Conservation (phyloP, 2,797 vertebrate genomes). For the Sebastes kiyomatsui region DNA sequence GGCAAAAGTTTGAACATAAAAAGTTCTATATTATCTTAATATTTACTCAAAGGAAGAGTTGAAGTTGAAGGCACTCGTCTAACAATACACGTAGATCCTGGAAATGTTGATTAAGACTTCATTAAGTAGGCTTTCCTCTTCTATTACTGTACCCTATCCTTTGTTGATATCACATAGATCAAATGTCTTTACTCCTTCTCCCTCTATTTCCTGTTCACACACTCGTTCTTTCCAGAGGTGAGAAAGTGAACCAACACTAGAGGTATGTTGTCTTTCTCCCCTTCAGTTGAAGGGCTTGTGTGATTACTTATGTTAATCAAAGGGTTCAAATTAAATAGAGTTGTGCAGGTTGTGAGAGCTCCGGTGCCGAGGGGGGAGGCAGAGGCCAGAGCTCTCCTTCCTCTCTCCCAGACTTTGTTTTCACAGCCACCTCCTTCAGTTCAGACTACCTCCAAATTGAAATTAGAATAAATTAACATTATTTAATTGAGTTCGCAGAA, state of each 20-base stretch:
- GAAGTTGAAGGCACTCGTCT: neutral
- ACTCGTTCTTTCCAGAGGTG: conserved; percentile 11
- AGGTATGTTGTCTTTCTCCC: conserved; percentile 52
- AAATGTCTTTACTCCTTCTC: neutral
- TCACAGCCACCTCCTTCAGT: conserved; percentile 64
- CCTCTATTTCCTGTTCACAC: neutral
- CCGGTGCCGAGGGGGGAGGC: conserved; percentile 65
- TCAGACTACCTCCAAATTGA: conserved; percentile 81
- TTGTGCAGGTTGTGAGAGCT: conserved; percentile 70
- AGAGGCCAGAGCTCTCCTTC: conserved; percentile 71
- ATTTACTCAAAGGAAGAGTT: conserved; percentile 61
- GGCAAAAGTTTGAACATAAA: conserved; percentile 63
- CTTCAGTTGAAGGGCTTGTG: conserved; percentile 63
- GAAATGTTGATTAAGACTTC: neutral
- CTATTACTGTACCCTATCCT: neutral
- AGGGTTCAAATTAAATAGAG: conserved; percentile 78
- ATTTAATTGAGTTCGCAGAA: conserved; percentile 88
- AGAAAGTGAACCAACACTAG: conserved; percentile 53
- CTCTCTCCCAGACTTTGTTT: conserved; percentile 73
- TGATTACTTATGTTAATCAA: conserved; percentile 78
- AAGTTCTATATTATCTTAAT: conserved; percentile 60
- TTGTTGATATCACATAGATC: neutral
- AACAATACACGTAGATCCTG: neutral
- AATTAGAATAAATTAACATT: conserved; percentile 87
- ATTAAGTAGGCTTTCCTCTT: neutral